These are phyloP conservation scores for Drosophila obscura DNA, from an alignment of 1,140 invertebrate genomes.

Conservation along the genomic window DNA sequence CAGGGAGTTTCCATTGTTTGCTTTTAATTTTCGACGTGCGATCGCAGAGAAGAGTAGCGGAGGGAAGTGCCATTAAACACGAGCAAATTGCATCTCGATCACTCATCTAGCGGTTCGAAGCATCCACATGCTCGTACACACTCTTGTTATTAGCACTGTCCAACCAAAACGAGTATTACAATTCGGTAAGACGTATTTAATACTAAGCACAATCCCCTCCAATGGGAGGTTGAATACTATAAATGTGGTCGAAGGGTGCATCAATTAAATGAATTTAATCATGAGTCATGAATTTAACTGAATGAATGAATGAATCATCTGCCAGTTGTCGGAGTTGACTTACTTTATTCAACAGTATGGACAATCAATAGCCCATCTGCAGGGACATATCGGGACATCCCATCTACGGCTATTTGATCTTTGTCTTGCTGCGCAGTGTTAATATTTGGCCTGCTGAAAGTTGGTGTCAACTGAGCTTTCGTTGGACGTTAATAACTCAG, in stretches of 20 bases:
- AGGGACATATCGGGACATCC: too few relatives aligned
- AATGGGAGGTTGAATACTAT: background rate
- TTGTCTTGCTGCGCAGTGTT: conserved; percentile 12
- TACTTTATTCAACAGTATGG: too few relatives aligned
- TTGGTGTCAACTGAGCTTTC: conserved; percentile 36
- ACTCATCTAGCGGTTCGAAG: conserved; percentile 25
- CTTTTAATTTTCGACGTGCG: conserved; percentile 75
- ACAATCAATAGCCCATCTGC: too few relatives aligned
- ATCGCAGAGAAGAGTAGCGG: conserved; percentile 24
- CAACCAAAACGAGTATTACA: conserved; percentile 22
- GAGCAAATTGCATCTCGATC: conserved; percentile 34
- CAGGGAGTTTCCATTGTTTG: conserved; percentile 64
- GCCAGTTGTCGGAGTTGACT: too few relatives aligned
- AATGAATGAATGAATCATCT: too few relatives aligned
- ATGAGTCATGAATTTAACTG: too few relatives aligned
- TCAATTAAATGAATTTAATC: too few relatives aligned
- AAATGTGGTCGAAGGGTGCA: too few relatives aligned
- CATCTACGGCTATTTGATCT: too few relatives aligned
- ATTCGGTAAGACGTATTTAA: background rate
- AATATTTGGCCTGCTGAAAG: conserved; percentile 37
- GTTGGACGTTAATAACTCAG: conserved; percentile 44
- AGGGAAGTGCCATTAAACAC: conserved; percentile 36
- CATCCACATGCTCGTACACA: background rate
- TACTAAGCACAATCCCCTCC: background rate
- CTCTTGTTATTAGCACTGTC: conserved; percentile 15